A percentile compares a stretch with the other conserved stretches of the same genome.
These are phyloP conservation scores for Nothoprocta pentlandii DNA, from an alignment of 2,113 vertebrate species.

Conservation along the genomic window DNA sequence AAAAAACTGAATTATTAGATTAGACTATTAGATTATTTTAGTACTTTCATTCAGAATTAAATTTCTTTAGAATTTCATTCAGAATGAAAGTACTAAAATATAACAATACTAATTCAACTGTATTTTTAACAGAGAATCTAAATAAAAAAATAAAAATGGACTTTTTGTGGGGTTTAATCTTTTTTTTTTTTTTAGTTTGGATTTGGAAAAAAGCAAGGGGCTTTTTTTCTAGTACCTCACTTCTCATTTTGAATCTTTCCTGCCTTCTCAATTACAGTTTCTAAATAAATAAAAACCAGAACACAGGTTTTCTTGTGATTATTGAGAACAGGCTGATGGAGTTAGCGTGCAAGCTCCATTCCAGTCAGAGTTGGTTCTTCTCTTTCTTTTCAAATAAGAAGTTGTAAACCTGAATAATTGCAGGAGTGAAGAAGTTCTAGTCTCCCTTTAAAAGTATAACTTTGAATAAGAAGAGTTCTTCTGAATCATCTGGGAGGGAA, in stretches of 20 bases:
- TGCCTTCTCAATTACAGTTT: not conserved
- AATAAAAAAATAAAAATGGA: not conserved
- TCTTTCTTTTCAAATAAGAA: not conserved
- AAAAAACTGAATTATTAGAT: too few relatives aligned
- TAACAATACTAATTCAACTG: not conserved
- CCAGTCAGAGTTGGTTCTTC: not conserved
- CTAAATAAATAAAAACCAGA: conserved; percentile 24
- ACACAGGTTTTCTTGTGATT: conserved; percentile 1
- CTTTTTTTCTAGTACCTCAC: not conserved
- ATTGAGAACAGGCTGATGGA: not conserved
- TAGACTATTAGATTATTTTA: too few relatives aligned
- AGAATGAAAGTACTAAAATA: not conserved
- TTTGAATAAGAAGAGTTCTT: not conserved
- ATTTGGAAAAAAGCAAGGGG: not conserved
- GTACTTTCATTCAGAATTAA: too few relatives aligned
- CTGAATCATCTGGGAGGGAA: not conserved
- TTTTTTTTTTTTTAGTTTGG: not conserved
- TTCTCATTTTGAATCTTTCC: conserved; percentile 24
- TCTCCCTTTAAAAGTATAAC: not conserved
- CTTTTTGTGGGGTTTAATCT: not conserved
- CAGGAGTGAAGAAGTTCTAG: not conserved
- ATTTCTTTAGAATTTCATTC: too few relatives aligned
- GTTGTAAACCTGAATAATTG: not conserved
- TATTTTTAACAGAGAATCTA: not conserved
- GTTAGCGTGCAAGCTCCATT: not conserved